These are phyloP conservation scores for Brachyhypopomus gauderio DNA, from an alignment of 2,113 vertebrate genomes.

Conservation along the genomic window DNA sequence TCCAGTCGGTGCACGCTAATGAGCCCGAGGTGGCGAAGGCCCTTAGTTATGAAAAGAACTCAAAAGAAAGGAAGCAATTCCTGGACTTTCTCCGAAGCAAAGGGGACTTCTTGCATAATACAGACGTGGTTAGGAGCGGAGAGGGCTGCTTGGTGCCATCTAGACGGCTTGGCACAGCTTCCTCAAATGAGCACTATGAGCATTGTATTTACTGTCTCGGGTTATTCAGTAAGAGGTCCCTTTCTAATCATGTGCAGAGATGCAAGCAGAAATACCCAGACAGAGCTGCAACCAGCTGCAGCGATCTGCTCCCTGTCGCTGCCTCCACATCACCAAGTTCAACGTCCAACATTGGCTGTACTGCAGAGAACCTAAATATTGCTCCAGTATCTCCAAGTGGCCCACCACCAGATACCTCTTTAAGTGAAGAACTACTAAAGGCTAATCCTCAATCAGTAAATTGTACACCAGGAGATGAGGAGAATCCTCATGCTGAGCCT, in stretches of 20 bases:
- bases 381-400: neutral
- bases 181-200: constrained; percentile 5
- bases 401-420: neutral
- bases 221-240: constrained; percentile 29
- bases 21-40: constrained; percentile 44
- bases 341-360: neutral
- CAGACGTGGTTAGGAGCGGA: neutral
- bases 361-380: too few relatives aligned
- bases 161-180: neutral
- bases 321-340: neutral
- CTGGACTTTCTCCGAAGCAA: constrained; percentile 36
- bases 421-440: neutral
- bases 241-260: constrained; percentile 27
- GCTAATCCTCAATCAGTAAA: neutral
- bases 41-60: constrained; percentile 33
- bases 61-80: constrained; percentile 31
- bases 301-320: neutral
- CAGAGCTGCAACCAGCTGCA: neutral
- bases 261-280: constrained; percentile 28
- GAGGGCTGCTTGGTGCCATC: neutral
- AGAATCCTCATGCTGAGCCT: neutral
- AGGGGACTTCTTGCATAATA: constrained; percentile 22
- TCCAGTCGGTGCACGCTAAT: constrained; percentile 24
- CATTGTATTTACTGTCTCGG: constrained; percentile 33
- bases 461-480: neutral